Percentiles rank a stretch among this genome's conserved stretches.
Evolutionary conservation across 2,888 invertebrate genomes (phyloP).

Genomic region (Mesorhabditis sp.): DNA sequence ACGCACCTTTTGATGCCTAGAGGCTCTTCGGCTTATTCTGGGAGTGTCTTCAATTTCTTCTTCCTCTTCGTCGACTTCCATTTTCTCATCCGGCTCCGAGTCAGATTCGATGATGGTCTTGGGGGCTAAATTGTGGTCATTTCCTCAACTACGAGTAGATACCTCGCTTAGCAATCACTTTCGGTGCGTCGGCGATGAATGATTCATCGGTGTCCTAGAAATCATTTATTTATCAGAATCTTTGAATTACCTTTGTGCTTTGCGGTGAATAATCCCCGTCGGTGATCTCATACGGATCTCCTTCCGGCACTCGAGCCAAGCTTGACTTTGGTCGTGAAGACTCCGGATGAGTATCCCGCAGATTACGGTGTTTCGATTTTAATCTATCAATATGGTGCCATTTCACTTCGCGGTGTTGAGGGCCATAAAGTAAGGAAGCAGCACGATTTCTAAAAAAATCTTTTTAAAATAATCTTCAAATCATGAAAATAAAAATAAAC

Average conservation of each 20-base stretch:
- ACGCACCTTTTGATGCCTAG: constrained; percentile 1
- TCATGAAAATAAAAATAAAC: not conserved
- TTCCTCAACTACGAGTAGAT: too few species aligned
- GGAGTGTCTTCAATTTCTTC: not conserved
- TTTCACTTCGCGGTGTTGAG: not conserved
- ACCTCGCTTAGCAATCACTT: not conserved
- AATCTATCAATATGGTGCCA: not conserved
- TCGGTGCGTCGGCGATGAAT: not conserved
- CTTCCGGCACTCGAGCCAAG: not conserved
- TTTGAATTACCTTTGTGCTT: not conserved
- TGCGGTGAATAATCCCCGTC: not conserved
- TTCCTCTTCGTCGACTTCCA: constrained; percentile 6
- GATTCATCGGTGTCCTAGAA: not conserved
- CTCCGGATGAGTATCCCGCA: constrained; percentile 2
- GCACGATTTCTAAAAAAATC: not conserved
- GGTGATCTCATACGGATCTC: constrained; percentile 1
- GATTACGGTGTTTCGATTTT: not conserved
- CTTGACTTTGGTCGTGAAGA: not conserved
- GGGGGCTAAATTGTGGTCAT: not conserved
- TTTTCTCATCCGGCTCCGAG: constrained; percentile 1
- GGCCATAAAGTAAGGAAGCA: not conserved
- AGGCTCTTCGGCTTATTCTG: not conserved
- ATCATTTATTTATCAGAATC: not conserved
- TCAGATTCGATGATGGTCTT: not conserved
- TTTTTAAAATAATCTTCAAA: not conserved